A percentile compares a stretch with the other conserved stretches of the same genome.
Conservation (phyloP, 2,797 vertebrate genomes). For the Atherinosoma microstoma region DNA sequence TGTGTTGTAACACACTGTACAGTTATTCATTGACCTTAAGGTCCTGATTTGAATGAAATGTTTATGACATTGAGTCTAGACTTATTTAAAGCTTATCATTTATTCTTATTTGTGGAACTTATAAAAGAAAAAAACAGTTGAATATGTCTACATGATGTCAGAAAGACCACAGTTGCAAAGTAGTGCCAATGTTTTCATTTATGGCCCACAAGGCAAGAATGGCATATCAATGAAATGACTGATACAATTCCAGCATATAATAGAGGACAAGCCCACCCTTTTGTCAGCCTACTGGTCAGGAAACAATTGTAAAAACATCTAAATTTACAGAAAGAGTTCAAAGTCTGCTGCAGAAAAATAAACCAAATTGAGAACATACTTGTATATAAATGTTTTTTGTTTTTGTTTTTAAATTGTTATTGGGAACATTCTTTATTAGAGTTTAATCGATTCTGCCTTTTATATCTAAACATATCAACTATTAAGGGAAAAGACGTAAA, state of each 20-base stretch:
- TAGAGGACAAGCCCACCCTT: slow-evolving; percentile 29
- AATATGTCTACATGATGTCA: slow-evolving; percentile 58
- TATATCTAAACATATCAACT: slow-evolving; percentile 29
- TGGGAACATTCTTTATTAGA: slow-evolving; percentile 30
- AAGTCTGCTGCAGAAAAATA: slow-evolving; percentile 45
- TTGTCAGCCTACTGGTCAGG: slow-evolving; percentile 35
- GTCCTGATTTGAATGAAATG: too few species aligned
- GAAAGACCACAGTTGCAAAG: slow-evolving; percentile 35
- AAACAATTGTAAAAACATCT: slow-evolving; percentile 47
- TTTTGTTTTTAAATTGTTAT: slow-evolving; percentile 28
- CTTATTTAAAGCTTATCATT: slow-evolving; percentile 20
- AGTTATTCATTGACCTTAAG: slow-evolving; percentile 36
- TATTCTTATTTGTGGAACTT: slow-evolving; percentile 30
- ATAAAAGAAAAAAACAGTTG: slow-evolving; percentile 48
- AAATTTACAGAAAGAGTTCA: slow-evolving; percentile 34
- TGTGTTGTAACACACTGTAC: slow-evolving; percentile 26
- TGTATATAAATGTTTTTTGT: slow-evolving; percentile 17
- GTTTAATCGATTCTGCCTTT: slow-evolving; percentile 10
- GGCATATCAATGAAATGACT: background rate
- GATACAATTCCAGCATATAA: slow-evolving; percentile 36
- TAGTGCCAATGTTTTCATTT: slow-evolving; percentile 49
- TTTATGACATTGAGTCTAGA: slow-evolving; percentile 39
- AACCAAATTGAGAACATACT: slow-evolving; percentile 33
- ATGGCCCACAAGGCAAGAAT: slow-evolving; percentile 13
- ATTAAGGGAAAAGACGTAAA: slow-evolving; percentile 44